Evolutionary conservation across 1,140 invertebrate genomes (phyloP).

Genomic region (Bemisia tabaci): DNA sequence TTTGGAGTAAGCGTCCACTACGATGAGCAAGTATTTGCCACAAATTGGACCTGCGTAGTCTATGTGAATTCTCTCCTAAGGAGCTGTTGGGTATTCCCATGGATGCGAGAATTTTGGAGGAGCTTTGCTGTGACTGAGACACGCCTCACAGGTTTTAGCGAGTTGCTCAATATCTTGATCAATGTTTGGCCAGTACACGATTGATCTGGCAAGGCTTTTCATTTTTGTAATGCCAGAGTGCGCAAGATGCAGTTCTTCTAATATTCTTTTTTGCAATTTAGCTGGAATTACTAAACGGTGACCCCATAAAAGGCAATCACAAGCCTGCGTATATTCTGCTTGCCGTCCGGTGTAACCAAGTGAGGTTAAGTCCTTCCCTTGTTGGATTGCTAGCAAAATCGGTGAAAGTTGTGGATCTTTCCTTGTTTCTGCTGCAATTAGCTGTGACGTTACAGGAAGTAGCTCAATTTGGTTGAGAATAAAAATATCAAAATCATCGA

Average conservation of each 20-base stretch:
- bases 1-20: slow-evolving; percentile 35
- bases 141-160: slow-evolving; percentile 9
- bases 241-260: slow-evolving; percentile 29
- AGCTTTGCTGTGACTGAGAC: slow-evolving; percentile 3
- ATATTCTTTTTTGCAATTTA: slow-evolving; percentile 19
- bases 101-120: slow-evolving; percentile 6
- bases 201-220: slow-evolving; percentile 34
- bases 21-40: slow-evolving; percentile 29
- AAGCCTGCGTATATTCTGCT: too few species aligned
- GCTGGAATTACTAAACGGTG: slow-evolving; percentile 24
- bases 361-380: too few species aligned
- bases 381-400: too few species aligned
- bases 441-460: neutral
- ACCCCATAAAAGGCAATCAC: slow-evolving; percentile 23
- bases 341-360: too few species aligned
- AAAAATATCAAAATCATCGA: too few species aligned
- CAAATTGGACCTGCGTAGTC: slow-evolving; percentile 32
- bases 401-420: slow-evolving; percentile 7
- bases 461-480: neutral
- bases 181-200: slow-evolving; percentile 35
- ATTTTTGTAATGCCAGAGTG: slow-evolving; percentile 36
- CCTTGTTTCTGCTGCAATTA: slow-evolving; percentile 4
- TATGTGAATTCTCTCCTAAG: slow-evolving; percentile 25
- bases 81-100: slow-evolving; percentile 10
- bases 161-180: slow-evolving; percentile 30